phyloP scores from a whole-genome alignment of 1,140 invertebrate species.

The Reticulitermes speratus region DNA sequence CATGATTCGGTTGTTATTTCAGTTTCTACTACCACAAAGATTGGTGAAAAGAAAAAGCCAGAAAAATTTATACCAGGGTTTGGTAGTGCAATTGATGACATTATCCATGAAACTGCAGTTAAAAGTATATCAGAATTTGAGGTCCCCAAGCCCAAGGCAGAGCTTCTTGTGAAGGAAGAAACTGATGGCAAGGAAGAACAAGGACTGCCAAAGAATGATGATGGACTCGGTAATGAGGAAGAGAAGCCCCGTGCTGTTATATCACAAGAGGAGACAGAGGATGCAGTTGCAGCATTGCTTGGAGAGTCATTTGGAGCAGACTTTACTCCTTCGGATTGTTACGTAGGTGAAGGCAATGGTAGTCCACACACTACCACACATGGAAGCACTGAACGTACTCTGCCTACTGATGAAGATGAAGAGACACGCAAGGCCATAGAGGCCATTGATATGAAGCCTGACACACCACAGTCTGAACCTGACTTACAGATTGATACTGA shows the following conservation, averaged over 20 bases:
- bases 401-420: constrained; percentile 50
- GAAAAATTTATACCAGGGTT: constrained; percentile 70
- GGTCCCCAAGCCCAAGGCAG: constrained; percentile 23
- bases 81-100: constrained; percentile 65
- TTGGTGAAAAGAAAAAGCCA: constrained; percentile 36
- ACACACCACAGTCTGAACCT: constrained; percentile 79
- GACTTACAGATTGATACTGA: constrained; percentile 85
- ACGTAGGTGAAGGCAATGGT: constrained; percentile 42
- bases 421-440: constrained; percentile 40
- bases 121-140: constrained; percentile 68
- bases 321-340: constrained; percentile 51
- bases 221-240: constrained; percentile 52
- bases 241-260: constrained; percentile 81
- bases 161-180: background rate
- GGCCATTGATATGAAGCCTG: constrained; percentile 69
- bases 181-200: background rate
- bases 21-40: constrained; percentile 36
- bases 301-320: constrained; percentile 76
- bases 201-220: constrained; percentile 39
- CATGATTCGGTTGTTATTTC: background rate
- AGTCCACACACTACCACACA: constrained; percentile 20
- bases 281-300: constrained; percentile 82
- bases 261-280: constrained; percentile 87
- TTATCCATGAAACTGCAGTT: constrained; percentile 76
- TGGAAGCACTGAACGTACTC: background rate